Conservation (phyloP, 2,888 invertebrate genomes). For the Pseudococcus jackbeardsleyi region DNA sequence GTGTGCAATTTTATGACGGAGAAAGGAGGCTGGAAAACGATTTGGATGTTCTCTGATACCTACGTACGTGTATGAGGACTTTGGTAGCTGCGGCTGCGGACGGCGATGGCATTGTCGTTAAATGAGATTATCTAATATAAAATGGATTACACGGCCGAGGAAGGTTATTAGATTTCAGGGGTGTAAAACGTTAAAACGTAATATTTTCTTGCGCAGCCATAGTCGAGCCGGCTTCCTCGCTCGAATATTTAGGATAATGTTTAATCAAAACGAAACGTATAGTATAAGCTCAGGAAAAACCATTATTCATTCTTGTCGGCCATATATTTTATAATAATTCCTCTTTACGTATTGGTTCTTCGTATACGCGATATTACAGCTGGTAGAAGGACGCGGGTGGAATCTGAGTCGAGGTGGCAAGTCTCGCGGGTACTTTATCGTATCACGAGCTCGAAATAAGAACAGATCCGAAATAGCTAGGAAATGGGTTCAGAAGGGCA, state of each 20-base stretch:
- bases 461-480: background rate
- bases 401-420: background rate
- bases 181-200: constrained; percentile 16
- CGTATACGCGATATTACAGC: background rate
- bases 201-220: constrained; percentile 30
- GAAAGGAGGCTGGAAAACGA: background rate
- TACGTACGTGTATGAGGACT: background rate
- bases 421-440: constrained; percentile 9
- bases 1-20: background rate
- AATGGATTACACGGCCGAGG: constrained; percentile 27
- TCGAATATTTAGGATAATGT: constrained; percentile 49
- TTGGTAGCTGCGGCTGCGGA: background rate
- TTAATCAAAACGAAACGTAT: constrained; percentile 44
- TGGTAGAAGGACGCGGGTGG: background rate
- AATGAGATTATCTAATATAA: constrained; percentile 49
- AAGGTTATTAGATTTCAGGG: constrained; percentile 34
- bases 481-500: background rate
- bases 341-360: constrained; percentile 9
- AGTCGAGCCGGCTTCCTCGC: background rate
- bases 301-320: constrained; percentile 43
- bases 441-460: background rate
- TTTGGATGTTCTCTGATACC: background rate
- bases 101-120: constrained; percentile 30
- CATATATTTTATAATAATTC: constrained; percentile 40
- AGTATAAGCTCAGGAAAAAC: constrained; percentile 24